Conservation (phyloP, 2,113 vertebrate genomes). For the Perccottus glenii region DNA sequence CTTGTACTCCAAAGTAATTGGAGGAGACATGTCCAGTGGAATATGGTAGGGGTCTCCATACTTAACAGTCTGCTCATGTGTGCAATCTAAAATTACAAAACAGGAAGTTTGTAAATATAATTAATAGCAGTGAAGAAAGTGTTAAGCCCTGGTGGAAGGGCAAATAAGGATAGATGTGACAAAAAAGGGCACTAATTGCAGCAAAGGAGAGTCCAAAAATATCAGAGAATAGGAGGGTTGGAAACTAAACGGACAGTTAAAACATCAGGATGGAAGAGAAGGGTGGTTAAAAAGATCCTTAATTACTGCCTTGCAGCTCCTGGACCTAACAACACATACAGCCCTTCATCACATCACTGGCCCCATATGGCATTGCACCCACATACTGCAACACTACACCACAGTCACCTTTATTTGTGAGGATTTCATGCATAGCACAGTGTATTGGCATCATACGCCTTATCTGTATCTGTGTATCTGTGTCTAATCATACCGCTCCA, state of each 20-base stretch:
- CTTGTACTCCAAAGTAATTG: conserved; percentile 71
- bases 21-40: conserved; percentile 34
- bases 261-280: conserved; percentile 45
- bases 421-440: conserved; percentile 25
- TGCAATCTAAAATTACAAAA: conserved; percentile 71
- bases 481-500: conserved; percentile 17
- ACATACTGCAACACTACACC: conserved; percentile 8
- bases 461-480: conserved; percentile 8
- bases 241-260: conserved; percentile 36
- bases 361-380: conserved; percentile 41
- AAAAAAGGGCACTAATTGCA: conserved; percentile 32
- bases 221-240: conserved; percentile 54
- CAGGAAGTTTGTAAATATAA: conserved; percentile 1
- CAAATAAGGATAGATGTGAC: conserved; percentile 30
- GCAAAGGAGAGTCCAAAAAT: conserved; percentile 51
- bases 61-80: conserved; percentile 63
- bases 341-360: conserved; percentile 32
- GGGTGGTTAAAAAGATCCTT: conserved; percentile 59
- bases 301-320: conserved; percentile 64
- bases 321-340: conserved; percentile 7
- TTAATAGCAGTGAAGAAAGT: conserved; percentile 13
- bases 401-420: conserved; percentile 31
- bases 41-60: conserved; percentile 72
- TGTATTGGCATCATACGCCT: background rate
- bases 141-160: background rate